phyloP scores from a whole-genome alignment of 2,113 vertebrate genomes.

The Hemiprocne comata region DNA sequence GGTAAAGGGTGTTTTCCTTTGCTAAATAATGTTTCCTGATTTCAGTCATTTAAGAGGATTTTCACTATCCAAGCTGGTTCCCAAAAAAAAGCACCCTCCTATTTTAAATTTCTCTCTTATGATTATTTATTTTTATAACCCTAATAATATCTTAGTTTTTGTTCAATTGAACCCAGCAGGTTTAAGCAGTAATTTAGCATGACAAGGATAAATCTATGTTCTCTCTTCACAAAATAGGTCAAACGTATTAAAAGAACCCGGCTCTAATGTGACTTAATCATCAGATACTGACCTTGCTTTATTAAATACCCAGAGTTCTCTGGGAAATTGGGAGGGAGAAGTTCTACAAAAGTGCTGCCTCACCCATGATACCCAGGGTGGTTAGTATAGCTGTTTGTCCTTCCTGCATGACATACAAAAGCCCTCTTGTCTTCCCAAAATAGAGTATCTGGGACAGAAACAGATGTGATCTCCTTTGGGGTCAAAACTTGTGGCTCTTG shows the following conservation, averaged over 20 bases:
- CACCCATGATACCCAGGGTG: fast-evolving
- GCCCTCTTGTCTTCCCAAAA: not conserved
- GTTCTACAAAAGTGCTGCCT: not conserved
- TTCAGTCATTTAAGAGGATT: not conserved
- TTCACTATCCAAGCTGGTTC: not conserved
- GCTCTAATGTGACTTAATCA: not conserved
- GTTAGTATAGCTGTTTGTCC: not conserved
- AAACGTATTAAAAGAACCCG: not conserved
- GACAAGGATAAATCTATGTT: not conserved
- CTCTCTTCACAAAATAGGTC: not conserved
- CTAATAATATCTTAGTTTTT: not conserved
- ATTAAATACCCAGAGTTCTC: not conserved
- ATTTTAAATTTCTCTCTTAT: not conserved
- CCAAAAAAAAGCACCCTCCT: not conserved
- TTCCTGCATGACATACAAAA: not conserved
- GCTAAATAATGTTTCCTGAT: not conserved
- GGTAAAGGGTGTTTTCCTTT: not conserved
- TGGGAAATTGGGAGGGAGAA: not conserved
- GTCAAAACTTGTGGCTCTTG: not conserved
- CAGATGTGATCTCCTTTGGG: not conserved
- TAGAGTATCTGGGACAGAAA: not conserved
- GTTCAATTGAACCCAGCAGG: not conserved
- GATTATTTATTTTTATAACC: not conserved
- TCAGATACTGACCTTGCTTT: not conserved
- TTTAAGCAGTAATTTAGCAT: not conserved